A percentile compares a stretch with the other conserved stretches of the same genome.
Conservation (phyloP, 2,888 invertebrate genomes). For the Orchesellides sinensis region DNA sequence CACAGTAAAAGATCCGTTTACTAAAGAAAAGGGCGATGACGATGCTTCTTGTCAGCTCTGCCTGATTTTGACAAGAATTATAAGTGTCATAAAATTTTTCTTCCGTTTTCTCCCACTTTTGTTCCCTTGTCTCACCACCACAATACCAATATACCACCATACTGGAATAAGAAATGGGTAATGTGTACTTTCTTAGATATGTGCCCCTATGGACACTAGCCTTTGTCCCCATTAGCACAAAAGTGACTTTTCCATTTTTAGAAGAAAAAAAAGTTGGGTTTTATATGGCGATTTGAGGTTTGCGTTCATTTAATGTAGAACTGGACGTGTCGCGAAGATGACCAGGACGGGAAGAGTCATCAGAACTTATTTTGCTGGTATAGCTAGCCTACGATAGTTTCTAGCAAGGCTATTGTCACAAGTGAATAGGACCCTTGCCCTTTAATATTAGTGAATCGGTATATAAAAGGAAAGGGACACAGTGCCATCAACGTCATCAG, state of each 20-base stretch:
- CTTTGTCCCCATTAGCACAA: conserved; percentile 1
- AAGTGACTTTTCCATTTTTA: background rate
- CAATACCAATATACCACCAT: too few relatives aligned
- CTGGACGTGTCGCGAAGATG: background rate
- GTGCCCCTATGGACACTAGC: conserved; percentile 26
- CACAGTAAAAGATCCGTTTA: too few relatives aligned
- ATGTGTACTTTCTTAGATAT: background rate
- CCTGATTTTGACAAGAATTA: conserved; percentile 72
- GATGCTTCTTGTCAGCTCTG: conserved; percentile 39
- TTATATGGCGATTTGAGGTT: background rate
- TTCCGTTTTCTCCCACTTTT: conserved; percentile 18
- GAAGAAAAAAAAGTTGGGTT: background rate
- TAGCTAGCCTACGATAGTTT: conserved; percentile 29
- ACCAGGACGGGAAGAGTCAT: background rate
- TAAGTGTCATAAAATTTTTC: conserved; percentile 65
- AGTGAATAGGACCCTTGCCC: conserved; percentile 30
- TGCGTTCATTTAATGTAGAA: background rate
- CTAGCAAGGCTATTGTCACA: background rate
- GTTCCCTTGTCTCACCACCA: conserved; percentile 11
- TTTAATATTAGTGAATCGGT: conserved; percentile 29
- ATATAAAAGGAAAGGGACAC: conserved; percentile 16
- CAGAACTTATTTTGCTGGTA: conserved; percentile 1
- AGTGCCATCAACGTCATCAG: background rate
- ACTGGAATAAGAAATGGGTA: too few relatives aligned
- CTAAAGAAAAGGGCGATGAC: conserved; percentile 15